Evolutionary conservation across 2,113 vertebrate species (phyloP), one percentile per base, ranked within the genome.

Genomic region (Copsychus sechellarum): DNA sequence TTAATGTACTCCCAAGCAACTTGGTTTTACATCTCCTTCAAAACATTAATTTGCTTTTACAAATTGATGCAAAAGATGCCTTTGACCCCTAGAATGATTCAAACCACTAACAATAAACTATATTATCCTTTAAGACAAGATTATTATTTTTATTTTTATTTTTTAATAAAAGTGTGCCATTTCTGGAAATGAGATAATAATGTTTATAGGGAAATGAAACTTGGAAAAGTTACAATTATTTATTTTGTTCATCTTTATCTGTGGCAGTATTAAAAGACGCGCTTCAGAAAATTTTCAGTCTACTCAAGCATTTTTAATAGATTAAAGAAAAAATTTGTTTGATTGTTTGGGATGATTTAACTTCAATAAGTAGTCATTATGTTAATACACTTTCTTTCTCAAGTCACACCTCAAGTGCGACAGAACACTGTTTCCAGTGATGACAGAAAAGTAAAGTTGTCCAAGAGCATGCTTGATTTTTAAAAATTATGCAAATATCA

Each of bases 21-120:
- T 95, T 97, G 97, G 96, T 98, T 98, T 97, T 97, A 96, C 88
- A 92, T 97, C 97, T 97, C 95, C 95, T 97, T 97, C 94, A 97
- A 98, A 98, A 97, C 95, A 97, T 97, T 98, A 96, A 97, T 97
- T 97, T 97, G 86, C 86, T 96, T 97, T 96, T 97, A 57, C 83
- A 98, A 96, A 95, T 96, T 97, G 95, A 97, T 97, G 51, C 93
- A 97, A 97, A 97, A 97, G 83, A 97, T 97, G 86, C 36, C 56
- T 98, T 97, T 98, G 97, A 98, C 96, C 96, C 94, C 54, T 84
- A 87, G 57, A 97, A 96, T 93, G 79, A 97, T 96, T 97, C 74
- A 92, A 97, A 92, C 88, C 86, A 91, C 97, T 98, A 96, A 94
- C 76, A 97, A 96, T 97, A 97, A 97, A 98, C 98, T 98, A 96